phyloP scores from a whole-genome alignment of 2,113 vertebrate species.

The Sinocyclocheilus maitianheensis region DNA sequence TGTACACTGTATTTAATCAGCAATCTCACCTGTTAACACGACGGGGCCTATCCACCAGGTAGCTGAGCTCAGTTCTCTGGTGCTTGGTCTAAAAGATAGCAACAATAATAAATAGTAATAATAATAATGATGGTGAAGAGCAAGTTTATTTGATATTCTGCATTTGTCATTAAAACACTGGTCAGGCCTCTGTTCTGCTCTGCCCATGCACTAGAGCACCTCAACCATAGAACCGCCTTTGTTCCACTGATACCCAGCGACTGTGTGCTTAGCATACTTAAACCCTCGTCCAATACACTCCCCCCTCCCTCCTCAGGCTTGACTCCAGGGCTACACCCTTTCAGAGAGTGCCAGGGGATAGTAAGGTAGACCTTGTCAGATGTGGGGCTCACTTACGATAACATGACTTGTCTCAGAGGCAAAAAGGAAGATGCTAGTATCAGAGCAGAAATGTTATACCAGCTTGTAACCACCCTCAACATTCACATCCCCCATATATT shows the following conservation, averaged over 20 bases:
- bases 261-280: conserved; percentile 75
- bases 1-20: background rate
- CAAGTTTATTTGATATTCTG: background rate
- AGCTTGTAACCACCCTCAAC: background rate
- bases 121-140: conserved; percentile 14
- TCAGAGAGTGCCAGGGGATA: conserved; percentile 3
- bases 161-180: conserved; percentile 5
- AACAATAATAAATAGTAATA: background rate
- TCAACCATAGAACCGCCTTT: conserved; percentile 71
- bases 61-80: conserved; percentile 95
- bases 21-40: conserved; percentile 93
- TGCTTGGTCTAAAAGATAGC: conserved; percentile 90
- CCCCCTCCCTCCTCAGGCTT: conserved; percentile 22
- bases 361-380: background rate
- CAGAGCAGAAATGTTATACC: background rate
- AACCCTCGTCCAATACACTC: conserved; percentile 40
- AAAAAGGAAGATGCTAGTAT: background rate
- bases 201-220: conserved; percentile 33
- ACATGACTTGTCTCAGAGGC: background rate
- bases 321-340: conserved; percentile 25
- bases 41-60: conserved; percentile 95
- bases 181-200: conserved; percentile 18
- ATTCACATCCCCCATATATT: background rate
- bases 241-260: conserved; percentile 68
- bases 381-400: background rate